Base-by-base conservation (phyloP, 92 coral and sea anemone species). In the Bergia puertoricense region DNA sequence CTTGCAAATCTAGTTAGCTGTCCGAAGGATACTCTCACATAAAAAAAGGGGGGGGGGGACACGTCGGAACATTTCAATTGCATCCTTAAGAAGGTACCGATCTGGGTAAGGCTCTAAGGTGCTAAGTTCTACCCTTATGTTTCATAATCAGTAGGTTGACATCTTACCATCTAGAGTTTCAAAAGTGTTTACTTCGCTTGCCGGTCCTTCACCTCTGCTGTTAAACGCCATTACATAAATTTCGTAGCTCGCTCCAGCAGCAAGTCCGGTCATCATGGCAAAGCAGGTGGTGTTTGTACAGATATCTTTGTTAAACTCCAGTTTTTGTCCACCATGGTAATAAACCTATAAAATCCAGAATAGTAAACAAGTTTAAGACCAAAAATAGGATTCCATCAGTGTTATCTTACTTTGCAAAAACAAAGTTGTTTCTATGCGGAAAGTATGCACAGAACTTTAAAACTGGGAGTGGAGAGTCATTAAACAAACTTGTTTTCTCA, bases 201-300 rank as follows among this genome's bases (percentile, higher is more conserved):
- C 74, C 11, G 74, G 74, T 8, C 74, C 74, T 68, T 68, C 38
- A 68, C 74, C 74, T 68, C 74, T 68, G 74, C 74, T n/a, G 74
- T 68, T 68, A 0, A 68, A 68, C 74, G 74, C 74, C 23, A 37
- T n/a, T 68, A 68, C 74, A 22, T 4, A 6, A 68, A 68, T 37
- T 68, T 68, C 74, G 74, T 68, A 68, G 74, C 74, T 22, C 9
- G 77, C 43, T 74, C 43, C 77, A 74, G 77, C 43, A 36, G 77
- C 46, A 8, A 74, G 77, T 74, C 46, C 77, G 4, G 77, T 74
- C 13, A 74, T 43, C 40, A 4, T 18, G 20, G 77, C 46, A 4
- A 20, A 74, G 18, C 77, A 74, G 77, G 77, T 74, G 38, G 77
- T 16, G 45, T 74, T 39, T 74, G 77, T 38, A 74, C 77, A 74